These are phyloP conservation scores for Selene dorsalis DNA, from an alignment of 2,797 vertebrate genomes.

Conservation along the genomic window DNA sequence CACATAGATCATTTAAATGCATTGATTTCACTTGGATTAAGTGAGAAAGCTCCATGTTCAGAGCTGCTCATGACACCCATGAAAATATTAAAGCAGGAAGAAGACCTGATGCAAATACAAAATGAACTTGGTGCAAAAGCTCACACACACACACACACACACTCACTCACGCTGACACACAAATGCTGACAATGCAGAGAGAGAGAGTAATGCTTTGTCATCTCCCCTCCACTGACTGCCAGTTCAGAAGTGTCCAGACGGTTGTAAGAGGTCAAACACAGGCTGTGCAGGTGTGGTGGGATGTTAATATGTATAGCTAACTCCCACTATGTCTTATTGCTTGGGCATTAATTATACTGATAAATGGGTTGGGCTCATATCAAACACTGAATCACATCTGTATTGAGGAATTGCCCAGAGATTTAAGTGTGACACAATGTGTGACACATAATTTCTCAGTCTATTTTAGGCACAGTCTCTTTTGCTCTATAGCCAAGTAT, in stretches of 20 bases:
- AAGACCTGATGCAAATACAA: slow-evolving; percentile 51
- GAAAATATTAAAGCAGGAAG: slow-evolving; percentile 53
- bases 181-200: slow-evolving; percentile 50
- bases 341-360: background rate
- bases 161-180: slow-evolving; percentile 23
- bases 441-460: background rate
- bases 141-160: slow-evolving; percentile 14
- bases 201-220: slow-evolving; percentile 67
- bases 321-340: background rate
- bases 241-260: slow-evolving; percentile 33
- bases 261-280: slow-evolving; percentile 10
- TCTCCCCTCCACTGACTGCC: slow-evolving; percentile 41
- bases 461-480: background rate
- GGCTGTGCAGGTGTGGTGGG: background rate
- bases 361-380: background rate
- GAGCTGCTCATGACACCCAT: slow-evolving; percentile 48
- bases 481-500: background rate
- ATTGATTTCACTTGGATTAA: slow-evolving; percentile 64
- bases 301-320: background rate
- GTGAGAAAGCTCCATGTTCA: slow-evolving; percentile 38
- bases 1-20: slow-evolving; percentile 15
- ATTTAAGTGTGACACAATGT: background rate
- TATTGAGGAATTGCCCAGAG: background rate
- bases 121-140: slow-evolving; percentile 31
- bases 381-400: background rate